Evolutionary conservation across 1,140 invertebrate species (phyloP), one percentile per base, ranked within the genome.

Genomic region (Drosophila quadrilineata): DNA sequence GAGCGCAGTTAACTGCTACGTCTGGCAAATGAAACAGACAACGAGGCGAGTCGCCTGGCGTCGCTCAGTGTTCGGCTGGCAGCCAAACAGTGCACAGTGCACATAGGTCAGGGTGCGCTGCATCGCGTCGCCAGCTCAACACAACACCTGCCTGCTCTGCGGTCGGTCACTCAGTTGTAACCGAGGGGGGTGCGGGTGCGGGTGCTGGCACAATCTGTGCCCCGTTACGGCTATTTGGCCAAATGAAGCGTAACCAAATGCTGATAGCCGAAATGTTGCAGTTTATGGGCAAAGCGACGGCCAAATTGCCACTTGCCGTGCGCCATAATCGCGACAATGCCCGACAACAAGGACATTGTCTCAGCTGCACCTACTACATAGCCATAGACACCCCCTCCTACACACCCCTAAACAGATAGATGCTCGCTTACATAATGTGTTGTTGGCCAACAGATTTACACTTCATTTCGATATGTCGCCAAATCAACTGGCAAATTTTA

Each of bases 241-340:
- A 80, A 80, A 80, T 80, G 76, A 82, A 84, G 64, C 77, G 64
- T 84, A 82, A 70, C 73, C 77, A 84, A 82, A 77, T 73, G 69
- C 77, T 82, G 69, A 84, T 82, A 84, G 77, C 73, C 73, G 38
- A 66, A 82, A 82, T 82, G 60, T 73, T 82, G 64, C 64, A 77
- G 73, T 84, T 84, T 84, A 77, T 82, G 77, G 48, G 54, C 68
- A 62, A 41, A 53, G 29, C 72, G 63, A 60, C 75, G 56, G 72
- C 72, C 69, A 84, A 84, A 82, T 84, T 73, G 72, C 56, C 71
- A 70, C 59, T 84, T 73, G 72, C 54, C 76, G 58, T 80, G 71
- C 57, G 60, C 52, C 71, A 75, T 75, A 74, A 71, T 59, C 70
- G 67, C 71, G 49, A 63, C 71, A 67, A 79, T 74, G 66, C 43